These are phyloP conservation scores for Ceratoteleas bidentatus DNA, from an alignment of 1,140 invertebrate species.

Conservation along the genomic window DNA sequence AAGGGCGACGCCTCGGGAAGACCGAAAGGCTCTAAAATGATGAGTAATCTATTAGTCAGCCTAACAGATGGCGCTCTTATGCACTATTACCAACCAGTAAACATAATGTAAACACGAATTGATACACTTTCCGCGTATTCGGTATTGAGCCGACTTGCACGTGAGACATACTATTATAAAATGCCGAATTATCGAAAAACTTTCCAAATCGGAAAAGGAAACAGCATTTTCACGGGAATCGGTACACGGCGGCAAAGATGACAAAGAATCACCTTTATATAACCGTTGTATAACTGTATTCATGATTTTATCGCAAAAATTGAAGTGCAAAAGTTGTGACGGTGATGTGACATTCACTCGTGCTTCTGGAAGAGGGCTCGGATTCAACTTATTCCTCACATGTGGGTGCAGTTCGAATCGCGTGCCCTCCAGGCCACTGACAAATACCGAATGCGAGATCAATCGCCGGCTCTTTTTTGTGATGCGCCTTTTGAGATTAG, in stretches of 20 bases:
- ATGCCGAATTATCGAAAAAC: slow-evolving; percentile 5
- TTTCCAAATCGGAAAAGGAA: neutral
- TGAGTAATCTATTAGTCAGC: too few relatives aligned
- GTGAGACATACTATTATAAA: slow-evolving; percentile 4
- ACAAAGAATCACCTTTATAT: slow-evolving; percentile 13
- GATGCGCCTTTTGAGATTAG: slow-evolving; percentile 16
- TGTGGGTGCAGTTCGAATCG: neutral
- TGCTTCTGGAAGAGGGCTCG: slow-evolving; percentile 1
- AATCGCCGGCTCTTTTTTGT: slow-evolving; percentile 9
- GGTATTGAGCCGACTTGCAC: neutral
- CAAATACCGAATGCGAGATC: slow-evolving; percentile 6
- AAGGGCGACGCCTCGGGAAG: too few relatives aligned
- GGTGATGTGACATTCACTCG: slow-evolving; percentile 20
- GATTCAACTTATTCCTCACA: slow-evolving; percentile 12
- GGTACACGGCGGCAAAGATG: slow-evolving; percentile 1
- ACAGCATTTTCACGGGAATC: slow-evolving; percentile 9
- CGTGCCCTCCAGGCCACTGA: neutral
- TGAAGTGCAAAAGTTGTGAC: slow-evolving; percentile 19
- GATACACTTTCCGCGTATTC: neutral
- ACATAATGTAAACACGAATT: too few relatives aligned
- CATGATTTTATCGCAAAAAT: neutral
- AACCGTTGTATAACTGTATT: slow-evolving; percentile 15
- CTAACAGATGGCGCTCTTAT: too few relatives aligned
- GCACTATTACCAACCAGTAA: too few relatives aligned
- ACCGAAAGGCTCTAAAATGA: too few relatives aligned